Conservation (phyloP, 2,113 vertebrate species). For the Grus americana region DNA sequence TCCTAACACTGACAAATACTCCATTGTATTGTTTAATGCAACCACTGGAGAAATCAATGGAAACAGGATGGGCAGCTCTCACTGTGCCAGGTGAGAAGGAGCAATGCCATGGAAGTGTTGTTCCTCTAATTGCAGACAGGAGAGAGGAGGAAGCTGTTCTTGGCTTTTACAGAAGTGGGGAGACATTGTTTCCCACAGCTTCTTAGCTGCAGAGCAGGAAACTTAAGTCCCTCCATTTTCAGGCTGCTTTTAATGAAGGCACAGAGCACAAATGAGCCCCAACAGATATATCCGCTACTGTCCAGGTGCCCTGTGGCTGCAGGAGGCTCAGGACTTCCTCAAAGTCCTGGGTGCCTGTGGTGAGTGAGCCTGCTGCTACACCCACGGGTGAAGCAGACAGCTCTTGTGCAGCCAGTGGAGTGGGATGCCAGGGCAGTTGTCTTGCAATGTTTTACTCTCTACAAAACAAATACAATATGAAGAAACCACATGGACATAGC, state of each 20-base stretch:
- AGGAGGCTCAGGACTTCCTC: background rate
- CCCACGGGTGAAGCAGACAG: background rate
- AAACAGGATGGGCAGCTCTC: conserved; percentile 47
- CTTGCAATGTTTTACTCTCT: background rate
- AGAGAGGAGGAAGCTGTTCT: background rate
- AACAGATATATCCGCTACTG: background rate
- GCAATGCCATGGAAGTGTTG: background rate
- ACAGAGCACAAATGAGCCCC: background rate
- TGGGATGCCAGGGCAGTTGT: background rate
- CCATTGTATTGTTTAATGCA: conserved; percentile 74
- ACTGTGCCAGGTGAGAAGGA: conserved; percentile 3
- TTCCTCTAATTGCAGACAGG: background rate
- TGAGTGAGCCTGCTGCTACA: background rate
- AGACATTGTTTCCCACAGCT: background rate
- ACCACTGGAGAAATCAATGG: conserved; percentile 38
- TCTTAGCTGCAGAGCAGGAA: background rate
- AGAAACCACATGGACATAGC: background rate
- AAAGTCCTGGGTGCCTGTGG: fast-evolving
- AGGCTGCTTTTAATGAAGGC: background rate
- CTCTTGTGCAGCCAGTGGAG: background rate
- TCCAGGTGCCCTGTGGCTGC: background rate
- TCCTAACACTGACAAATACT: conserved; percentile 64
- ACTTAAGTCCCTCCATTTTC: background rate
- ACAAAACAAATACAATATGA: background rate
- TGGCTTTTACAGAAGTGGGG: background rate